Conservation (phyloP, 2,888 invertebrate genomes). For the Phoenoteleia sp. region DNA sequence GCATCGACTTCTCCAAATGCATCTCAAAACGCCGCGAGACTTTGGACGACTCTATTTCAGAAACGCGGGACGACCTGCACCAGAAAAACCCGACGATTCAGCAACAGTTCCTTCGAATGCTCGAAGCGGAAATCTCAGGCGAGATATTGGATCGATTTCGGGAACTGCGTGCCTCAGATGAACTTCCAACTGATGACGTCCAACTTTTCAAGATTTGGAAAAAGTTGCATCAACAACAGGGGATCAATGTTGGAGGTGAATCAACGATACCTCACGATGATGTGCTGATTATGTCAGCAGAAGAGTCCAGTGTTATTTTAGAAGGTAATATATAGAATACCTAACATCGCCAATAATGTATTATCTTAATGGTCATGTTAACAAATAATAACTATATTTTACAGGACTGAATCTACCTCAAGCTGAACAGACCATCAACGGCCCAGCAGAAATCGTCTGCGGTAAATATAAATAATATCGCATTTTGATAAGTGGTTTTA, state of each 20-base stretch:
- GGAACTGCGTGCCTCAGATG: not conserved
- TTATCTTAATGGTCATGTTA: no score
- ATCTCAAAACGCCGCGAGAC: conserved; percentile 35
- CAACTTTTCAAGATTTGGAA: conserved; percentile 27
- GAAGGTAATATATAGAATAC: conserved; percentile 28
- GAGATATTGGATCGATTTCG: not conserved
- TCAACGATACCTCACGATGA: not conserved
- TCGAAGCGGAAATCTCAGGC: conserved; percentile 7
- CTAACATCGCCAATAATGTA: no score
- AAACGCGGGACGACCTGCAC: not conserved
- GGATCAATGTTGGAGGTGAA: not conserved
- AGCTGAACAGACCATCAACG: not conserved
- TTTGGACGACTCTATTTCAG: not conserved
- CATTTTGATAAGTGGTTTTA: no score
- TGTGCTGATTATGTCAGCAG: conserved; percentile 16
- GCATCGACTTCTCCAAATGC: conserved; percentile 46
- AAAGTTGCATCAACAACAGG: not conserved
- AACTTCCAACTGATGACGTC: not conserved
- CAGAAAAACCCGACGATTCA: not conserved
- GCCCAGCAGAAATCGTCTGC: not conserved
- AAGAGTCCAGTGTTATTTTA: conserved; percentile 14
- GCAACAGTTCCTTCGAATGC: not conserved
- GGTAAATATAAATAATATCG: no score
- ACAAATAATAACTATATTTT: not conserved
- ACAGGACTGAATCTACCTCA: not conserved